A percentile compares a stretch with the other conserved stretches of the same genome.
These are phyloP conservation scores for Lasioglossum villosulum DNA, from an alignment of 2,888 invertebrate genomes.

Conservation along the genomic window DNA sequence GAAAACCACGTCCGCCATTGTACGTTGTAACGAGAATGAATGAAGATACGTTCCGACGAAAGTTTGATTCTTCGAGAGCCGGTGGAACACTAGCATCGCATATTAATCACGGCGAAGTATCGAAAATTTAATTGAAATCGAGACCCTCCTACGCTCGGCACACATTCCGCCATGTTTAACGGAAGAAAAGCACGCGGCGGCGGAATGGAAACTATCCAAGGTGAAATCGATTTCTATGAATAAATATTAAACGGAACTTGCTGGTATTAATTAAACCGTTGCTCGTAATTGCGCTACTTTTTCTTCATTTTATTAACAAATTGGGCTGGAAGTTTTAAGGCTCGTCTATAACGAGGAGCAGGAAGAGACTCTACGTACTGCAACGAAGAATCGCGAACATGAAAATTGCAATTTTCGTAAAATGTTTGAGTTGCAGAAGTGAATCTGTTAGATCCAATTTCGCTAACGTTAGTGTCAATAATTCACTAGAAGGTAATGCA, in stretches of 20 bases:
- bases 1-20: conserved; percentile 52
- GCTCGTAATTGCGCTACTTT: background rate
- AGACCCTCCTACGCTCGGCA: background rate
- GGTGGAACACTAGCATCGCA: conserved; percentile 7
- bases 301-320: background rate
- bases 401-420: background rate
- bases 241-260: background rate
- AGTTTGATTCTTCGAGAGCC: conserved; percentile 38
- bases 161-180: background rate
- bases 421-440: background rate
- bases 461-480: background rate
- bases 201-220: background rate
- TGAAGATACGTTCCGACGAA: conserved; percentile 38
- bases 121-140: conserved; percentile 46
- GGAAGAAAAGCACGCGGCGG: background rate
- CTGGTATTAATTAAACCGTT: background rate
- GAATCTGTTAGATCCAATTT: background rate
- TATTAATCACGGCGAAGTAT: conserved; percentile 36
- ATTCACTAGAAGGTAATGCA: background rate
- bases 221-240: background rate
- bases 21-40: conserved; percentile 32
- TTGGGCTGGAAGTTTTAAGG: background rate
- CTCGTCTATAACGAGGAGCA: background rate
- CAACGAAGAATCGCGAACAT: background rate
- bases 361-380: background rate